Evolutionary conservation across 1,140 invertebrate species (phyloP).

Genomic region (Frieseomelitta varia): DNA sequence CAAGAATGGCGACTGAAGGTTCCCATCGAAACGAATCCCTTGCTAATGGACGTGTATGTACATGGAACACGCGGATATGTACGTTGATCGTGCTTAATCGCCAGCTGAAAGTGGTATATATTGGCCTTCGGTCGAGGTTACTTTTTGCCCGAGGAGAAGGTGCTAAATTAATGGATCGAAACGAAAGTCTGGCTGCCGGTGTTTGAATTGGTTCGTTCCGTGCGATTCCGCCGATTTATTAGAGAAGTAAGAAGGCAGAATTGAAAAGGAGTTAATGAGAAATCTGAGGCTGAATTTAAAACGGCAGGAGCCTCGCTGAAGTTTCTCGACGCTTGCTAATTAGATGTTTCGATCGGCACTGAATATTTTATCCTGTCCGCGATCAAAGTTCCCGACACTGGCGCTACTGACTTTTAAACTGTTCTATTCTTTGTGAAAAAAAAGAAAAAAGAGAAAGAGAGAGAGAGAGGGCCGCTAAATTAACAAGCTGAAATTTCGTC

Average conservation of each 20-base stretch:
- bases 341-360: slow-evolving; percentile 18
- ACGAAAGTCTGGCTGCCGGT: slow-evolving; percentile 3
- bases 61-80: slow-evolving; percentile 13
- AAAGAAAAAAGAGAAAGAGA: not conserved
- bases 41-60: slow-evolving; percentile 16
- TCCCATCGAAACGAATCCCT: slow-evolving; percentile 6
- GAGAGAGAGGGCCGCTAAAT: not conserved
- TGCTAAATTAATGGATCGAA: slow-evolving; percentile 32
- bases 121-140: not conserved
- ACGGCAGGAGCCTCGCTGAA: not conserved
- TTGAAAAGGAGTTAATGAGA: slow-evolving; percentile 39
- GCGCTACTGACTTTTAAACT: slow-evolving; percentile 11
- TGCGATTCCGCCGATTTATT: slow-evolving; percentile 1
- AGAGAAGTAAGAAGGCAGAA: slow-evolving; percentile 17
- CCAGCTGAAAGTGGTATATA: slow-evolving; percentile 12
- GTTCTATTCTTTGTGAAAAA: slow-evolving; percentile 1
- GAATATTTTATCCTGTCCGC: slow-evolving; percentile 5
- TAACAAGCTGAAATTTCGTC: not conserved
- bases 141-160: slow-evolving; percentile 8
- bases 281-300: slow-evolving; percentile 22
- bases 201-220: slow-evolving; percentile 27
- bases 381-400: slow-evolving; percentile 6
- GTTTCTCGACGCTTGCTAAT: slow-evolving; percentile 21
- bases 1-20: slow-evolving; percentile 39
- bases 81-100: slow-evolving; percentile 29